These are phyloP conservation scores for Ondatra zibethicus DNA, from an alignment of 2,113 vertebrate species.

Conservation along the genomic window DNA sequence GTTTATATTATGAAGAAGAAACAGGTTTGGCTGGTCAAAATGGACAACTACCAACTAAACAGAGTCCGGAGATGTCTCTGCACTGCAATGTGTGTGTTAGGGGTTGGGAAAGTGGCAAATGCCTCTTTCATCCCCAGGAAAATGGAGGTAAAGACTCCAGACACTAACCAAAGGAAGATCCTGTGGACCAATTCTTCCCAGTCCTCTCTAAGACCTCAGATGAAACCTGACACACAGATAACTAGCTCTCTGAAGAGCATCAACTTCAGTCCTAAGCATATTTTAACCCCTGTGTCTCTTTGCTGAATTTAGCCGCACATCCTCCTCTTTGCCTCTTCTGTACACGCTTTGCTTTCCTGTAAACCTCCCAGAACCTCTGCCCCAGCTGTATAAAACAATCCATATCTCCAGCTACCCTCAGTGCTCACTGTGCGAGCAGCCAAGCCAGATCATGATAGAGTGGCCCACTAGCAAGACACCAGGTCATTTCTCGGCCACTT, in stretches of 20 bases:
- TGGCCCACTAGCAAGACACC: neutral
- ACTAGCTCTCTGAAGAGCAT: neutral
- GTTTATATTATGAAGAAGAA: neutral
- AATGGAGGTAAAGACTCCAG: neutral
- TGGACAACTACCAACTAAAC: neutral
- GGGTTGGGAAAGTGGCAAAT: neutral
- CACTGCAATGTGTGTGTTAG: neutral
- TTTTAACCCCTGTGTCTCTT: neutral
- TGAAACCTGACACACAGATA: fast-evolving
- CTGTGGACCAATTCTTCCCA: fast-evolving
- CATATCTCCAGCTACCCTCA: neutral
- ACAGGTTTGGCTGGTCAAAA: neutral
- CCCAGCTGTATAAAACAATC: fast-evolving
- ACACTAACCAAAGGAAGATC: neutral
- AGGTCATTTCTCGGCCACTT: neutral
- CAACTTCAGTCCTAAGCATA: neutral
- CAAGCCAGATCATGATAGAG: neutral
- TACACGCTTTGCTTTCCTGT: neutral
- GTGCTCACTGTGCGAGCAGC: fast-evolving
- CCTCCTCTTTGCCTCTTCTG: neutral
- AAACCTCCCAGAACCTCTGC: neutral
- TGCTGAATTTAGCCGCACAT: neutral
- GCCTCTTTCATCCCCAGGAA: too few relatives aligned
- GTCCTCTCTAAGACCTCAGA: too few relatives aligned
- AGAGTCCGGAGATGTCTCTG: neutral